Conservation (phyloP, 1,140 invertebrate genomes). For the Papilio machaon region DNA sequence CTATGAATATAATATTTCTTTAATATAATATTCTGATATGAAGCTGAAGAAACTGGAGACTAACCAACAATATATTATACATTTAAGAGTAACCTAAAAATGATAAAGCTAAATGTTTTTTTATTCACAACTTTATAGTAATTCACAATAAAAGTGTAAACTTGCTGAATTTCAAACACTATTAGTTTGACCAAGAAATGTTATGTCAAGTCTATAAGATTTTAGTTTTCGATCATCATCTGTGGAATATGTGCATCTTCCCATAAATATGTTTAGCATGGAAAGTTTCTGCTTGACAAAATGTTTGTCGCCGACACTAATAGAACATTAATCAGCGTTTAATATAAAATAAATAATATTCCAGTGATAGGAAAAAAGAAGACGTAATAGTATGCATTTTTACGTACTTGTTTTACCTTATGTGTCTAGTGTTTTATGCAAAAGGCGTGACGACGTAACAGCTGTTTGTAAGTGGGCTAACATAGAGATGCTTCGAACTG, state of each 20-base stretch:
- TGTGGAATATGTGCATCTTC: too few species aligned
- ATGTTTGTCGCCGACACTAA: too few species aligned
- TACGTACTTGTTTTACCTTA: not conserved
- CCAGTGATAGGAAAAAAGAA: not conserved
- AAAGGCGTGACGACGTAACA: constrained; percentile 72
- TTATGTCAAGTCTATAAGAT: not conserved
- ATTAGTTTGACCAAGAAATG: not conserved
- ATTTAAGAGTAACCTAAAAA: not conserved
- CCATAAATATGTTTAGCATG: too few species aligned
- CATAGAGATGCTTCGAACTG: constrained; percentile 50
- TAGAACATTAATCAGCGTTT: not conserved
- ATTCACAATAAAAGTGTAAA: not conserved
- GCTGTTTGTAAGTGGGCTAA: constrained; percentile 78
- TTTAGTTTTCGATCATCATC: too few species aligned
- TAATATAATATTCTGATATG: constrained; percentile 82
- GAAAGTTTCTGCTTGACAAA: too few species aligned
- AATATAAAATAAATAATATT: not conserved
- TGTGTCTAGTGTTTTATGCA: constrained; percentile 61
- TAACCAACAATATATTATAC: not conserved
- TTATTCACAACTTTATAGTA: not conserved
- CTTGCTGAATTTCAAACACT: not conserved
- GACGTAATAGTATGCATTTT: not conserved
- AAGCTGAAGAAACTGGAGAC: constrained; percentile 84
- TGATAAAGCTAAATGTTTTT: not conserved
- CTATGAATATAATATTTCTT: constrained; percentile 81